Conservation (phyloP, 2,888 invertebrate genomes). For the Dynastes maya region DNA sequence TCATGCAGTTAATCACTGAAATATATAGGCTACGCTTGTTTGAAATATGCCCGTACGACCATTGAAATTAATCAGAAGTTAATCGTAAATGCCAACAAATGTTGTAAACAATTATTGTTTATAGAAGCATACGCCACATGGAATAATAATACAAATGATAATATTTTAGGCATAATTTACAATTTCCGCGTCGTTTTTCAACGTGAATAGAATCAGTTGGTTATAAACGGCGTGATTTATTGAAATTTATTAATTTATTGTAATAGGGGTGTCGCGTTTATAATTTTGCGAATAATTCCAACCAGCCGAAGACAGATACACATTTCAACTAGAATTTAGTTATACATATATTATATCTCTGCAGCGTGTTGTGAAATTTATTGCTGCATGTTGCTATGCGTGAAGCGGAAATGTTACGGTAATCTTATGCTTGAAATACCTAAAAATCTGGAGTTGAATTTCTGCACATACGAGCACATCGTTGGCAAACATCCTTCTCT, state of each 20-base stretch:
- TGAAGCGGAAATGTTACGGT: too few relatives aligned
- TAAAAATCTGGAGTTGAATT: too few relatives aligned
- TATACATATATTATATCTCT: too few relatives aligned
- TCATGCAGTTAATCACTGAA: constrained; percentile 2
- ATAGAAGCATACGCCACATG: constrained; percentile 24
- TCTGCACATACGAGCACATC: too few relatives aligned
- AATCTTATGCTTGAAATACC: too few relatives aligned
- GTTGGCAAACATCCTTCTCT: too few relatives aligned
- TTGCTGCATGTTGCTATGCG: too few relatives aligned
- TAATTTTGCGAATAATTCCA: constrained; percentile 12
- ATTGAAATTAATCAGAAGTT: constrained; percentile 35
- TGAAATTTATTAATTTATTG: constrained; percentile 38
- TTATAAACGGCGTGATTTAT: constrained; percentile 29
- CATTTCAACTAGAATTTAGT: background rate
- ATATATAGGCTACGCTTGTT: constrained; percentile 10
- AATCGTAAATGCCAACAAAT: constrained; percentile 39
- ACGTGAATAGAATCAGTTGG: constrained; percentile 27
- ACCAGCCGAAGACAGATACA: constrained; percentile 7
- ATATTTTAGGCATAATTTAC: constrained; percentile 41
- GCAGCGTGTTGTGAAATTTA: too few relatives aligned
- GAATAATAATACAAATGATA: constrained; percentile 37
- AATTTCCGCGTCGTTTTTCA: constrained; percentile 37
- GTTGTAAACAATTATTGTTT: constrained; percentile 44
- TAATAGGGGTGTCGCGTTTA: constrained; percentile 14
- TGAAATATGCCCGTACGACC: constrained; percentile 2